A percentile compares a stretch with the other conserved stretches of the same genome.
phyloP scores from a whole-genome alignment of 2,113 vertebrate genomes.

The Phalacrocorax carbo region DNA sequence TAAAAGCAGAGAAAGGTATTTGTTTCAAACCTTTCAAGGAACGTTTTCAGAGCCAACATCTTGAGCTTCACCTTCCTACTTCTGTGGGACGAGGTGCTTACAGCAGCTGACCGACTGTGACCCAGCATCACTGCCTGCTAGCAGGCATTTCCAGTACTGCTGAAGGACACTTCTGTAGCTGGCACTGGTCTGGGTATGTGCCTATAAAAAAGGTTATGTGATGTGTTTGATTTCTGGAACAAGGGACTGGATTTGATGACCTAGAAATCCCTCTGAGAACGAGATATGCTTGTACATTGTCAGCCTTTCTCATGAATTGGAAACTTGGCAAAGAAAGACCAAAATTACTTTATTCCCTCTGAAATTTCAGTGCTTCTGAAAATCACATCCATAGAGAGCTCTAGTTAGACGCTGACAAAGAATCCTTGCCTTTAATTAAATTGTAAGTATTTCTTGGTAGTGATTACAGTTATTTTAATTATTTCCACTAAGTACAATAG shows the following conservation, averaged over 20 bases:
- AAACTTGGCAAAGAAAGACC: not conserved
- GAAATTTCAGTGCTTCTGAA: constrained; percentile 39
- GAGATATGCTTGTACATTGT: not conserved
- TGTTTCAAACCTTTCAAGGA: not conserved
- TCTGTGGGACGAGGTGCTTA: not conserved
- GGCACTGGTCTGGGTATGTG: fast-evolving
- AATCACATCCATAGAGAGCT: constrained; percentile 2
- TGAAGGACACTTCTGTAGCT: not conserved
- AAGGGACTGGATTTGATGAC: not conserved
- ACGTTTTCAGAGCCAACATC: not conserved
- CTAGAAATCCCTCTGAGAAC: not conserved
- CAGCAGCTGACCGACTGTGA: not conserved
- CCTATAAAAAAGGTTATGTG: not conserved
- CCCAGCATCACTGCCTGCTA: not conserved
- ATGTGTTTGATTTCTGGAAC: not conserved
- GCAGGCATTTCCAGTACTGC: not conserved
- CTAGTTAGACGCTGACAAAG: constrained; percentile 29
- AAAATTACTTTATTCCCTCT: constrained; percentile 52
- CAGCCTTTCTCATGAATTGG: not conserved
- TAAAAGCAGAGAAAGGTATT: not conserved
- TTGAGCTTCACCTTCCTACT: not conserved
- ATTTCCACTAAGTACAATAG: not conserved
- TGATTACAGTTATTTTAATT: constrained; percentile 56
- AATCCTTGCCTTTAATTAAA: constrained; percentile 55
- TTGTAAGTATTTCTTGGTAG: constrained; percentile 42